Conservation (phyloP, 2,113 vertebrate species). For the Pavo muticus region DNA sequence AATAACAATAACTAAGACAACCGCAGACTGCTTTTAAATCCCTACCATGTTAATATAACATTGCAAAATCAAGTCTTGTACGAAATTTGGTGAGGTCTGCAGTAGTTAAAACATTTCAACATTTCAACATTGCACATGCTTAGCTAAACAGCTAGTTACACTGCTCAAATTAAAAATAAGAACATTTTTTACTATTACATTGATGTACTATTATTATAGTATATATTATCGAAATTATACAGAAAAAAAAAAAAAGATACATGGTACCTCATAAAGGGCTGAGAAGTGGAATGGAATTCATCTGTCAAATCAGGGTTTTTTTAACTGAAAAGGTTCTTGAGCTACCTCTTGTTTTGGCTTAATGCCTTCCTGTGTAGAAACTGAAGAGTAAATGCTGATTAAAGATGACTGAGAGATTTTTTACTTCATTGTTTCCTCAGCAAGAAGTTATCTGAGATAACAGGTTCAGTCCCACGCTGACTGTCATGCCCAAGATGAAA, state of each 20-base stretch:
- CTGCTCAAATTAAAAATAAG: neutral
- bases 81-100: neutral
- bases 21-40: neutral
- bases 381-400: conserved; percentile 28
- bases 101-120: neutral
- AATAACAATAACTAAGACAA: neutral
- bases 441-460: conserved; percentile 29
- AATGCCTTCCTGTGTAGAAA: neutral
- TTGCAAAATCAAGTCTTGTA: neutral
- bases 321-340: neutral
- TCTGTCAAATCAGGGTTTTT: neutral
- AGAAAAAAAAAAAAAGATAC: no score
- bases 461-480: conserved; percentile 8
- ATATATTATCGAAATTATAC: neutral
- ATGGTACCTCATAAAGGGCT: neutral
- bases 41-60: fast-evolving
- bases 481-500: neutral
- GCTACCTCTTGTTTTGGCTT: neutral
- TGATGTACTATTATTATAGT: neutral
- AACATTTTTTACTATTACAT: neutral
- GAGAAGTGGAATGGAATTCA: neutral
- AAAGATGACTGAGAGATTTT: conserved; percentile 27
- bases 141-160: neutral
- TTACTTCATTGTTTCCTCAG: conserved; percentile 20
- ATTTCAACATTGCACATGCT: neutral